Conservation (phyloP, 2,797 vertebrate species). For the Rachycentron canadum region DNA sequence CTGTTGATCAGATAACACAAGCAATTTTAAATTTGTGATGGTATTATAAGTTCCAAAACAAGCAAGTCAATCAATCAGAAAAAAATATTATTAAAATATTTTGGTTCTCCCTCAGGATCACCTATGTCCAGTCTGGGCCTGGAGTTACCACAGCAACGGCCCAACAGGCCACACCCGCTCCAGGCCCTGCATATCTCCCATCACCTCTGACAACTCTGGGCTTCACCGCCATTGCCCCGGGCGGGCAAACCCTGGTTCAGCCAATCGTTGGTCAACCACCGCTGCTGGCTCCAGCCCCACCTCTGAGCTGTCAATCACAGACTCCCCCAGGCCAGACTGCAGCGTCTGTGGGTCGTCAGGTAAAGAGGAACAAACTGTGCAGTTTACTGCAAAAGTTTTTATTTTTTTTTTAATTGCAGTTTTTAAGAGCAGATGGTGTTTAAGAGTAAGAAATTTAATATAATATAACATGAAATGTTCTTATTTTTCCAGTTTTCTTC, state of each 20-base stretch:
- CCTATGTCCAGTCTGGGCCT: conserved; percentile 89
- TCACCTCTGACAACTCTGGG: conserved; percentile 86
- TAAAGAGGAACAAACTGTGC: conserved; percentile 26
- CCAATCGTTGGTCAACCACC: conserved; percentile 88
- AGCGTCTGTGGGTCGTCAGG: conserved; percentile 59
- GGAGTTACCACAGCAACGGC: conserved; percentile 79
- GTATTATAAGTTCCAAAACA: no score
- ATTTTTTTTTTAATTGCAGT: background rate
- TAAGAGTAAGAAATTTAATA: no score
- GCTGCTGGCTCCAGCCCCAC: conserved; percentile 84
- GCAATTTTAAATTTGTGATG: no score
- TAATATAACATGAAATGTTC: no score
- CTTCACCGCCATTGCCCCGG: conserved; percentile 89
- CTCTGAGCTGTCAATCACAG: conserved; percentile 84
- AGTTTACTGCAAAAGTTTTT: background rate
- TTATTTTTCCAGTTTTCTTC: background rate
- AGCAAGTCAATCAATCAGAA: no score
- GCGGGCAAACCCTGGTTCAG: conserved; percentile 88
- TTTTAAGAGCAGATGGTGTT: no score
- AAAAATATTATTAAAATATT: no score
- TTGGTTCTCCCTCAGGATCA: conserved; percentile 88
- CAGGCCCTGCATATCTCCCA: conserved; percentile 82
- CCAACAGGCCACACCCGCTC: conserved; percentile 77
- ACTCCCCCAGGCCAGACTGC: conserved; percentile 73
- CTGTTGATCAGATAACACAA: background rate